A percentile compares a stretch with the other conserved stretches of the same genome.
Conservation (phyloP, 2,888 invertebrate genomes). For the Sycophila texana region DNA sequence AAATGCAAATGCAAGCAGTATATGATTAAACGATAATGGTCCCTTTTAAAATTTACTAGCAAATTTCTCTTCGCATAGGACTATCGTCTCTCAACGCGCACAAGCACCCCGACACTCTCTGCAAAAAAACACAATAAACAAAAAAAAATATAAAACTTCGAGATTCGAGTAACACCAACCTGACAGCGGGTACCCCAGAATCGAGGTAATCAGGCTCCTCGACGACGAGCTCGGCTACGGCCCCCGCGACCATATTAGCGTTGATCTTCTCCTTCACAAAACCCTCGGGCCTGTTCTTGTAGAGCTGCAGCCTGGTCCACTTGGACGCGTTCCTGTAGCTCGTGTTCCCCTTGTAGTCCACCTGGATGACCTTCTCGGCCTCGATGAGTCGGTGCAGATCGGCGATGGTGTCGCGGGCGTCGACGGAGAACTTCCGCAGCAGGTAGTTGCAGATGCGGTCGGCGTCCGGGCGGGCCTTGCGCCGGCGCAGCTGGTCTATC, state of each 20-base stretch:
- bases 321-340: conserved; percentile 90
- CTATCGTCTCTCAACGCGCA: no score
- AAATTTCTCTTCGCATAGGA: not conserved
- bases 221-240: conserved; percentile 84
- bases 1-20: no score
- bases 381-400: conserved; percentile 86
- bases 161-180: conserved; percentile 74
- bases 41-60: not conserved
- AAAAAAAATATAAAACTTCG: no score
- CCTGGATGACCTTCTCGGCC: conserved; percentile 86
- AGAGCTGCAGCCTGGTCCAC: conserved; percentile 77
- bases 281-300: conserved; percentile 76
- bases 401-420: conserved; percentile 82
- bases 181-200: conserved; percentile 83
- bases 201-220: conserved; percentile 84
- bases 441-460: conserved; percentile 90
- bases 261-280: conserved; percentile 76
- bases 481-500: conserved; percentile 88
- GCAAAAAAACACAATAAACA: no score
- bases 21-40: no score
- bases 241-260: conserved; percentile 79
- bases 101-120: no score
- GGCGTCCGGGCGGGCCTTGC: conserved; percentile 90
- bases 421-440: conserved; percentile 84
- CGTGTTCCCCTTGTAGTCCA: conserved; percentile 90